phyloP scores from a whole-genome alignment of 2,797 vertebrate genomes.

The Rhinichthys osculus region DNA sequence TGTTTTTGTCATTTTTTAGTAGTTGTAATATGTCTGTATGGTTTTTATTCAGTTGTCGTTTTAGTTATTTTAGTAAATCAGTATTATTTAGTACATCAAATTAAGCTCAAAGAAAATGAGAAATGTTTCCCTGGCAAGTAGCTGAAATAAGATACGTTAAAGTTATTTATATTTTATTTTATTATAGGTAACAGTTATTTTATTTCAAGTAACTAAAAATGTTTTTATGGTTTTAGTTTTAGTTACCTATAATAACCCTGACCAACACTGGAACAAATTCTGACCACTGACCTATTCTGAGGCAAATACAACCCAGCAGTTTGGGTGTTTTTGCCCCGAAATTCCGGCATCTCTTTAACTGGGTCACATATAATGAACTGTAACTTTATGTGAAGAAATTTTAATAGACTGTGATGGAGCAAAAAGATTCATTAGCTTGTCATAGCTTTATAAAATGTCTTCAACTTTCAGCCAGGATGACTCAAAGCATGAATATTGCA shows the following conservation, averaged over 20 bases:
- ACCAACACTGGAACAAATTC: conserved; percentile 13
- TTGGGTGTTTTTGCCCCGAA: not conserved
- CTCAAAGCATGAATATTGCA: not conserved
- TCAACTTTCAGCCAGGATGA: conserved; percentile 2
- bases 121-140: not conserved
- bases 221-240: not conserved
- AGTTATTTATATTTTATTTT: not conserved
- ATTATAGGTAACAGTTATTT: not conserved
- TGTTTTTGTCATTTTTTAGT: not conserved
- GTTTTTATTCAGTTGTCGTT: not conserved
- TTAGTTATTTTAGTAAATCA: not conserved
- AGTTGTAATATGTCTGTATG: not conserved
- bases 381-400: conserved; percentile 9
- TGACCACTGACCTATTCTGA: conserved; percentile 12
- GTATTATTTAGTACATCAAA: not conserved
- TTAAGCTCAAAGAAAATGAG: not conserved
- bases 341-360: not conserved
- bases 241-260: not conserved
- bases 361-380: conserved; percentile 21
- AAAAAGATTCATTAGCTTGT: not conserved
- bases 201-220: not conserved
- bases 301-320: not conserved
- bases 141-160: not conserved
- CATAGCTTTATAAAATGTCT: not conserved
- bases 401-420: conserved; percentile 31